Evolutionary conservation across 2,797 vertebrate species (phyloP), one percentile per base, ranked within the genome.

Genomic region (Coranthus polyacanthus): DNA sequence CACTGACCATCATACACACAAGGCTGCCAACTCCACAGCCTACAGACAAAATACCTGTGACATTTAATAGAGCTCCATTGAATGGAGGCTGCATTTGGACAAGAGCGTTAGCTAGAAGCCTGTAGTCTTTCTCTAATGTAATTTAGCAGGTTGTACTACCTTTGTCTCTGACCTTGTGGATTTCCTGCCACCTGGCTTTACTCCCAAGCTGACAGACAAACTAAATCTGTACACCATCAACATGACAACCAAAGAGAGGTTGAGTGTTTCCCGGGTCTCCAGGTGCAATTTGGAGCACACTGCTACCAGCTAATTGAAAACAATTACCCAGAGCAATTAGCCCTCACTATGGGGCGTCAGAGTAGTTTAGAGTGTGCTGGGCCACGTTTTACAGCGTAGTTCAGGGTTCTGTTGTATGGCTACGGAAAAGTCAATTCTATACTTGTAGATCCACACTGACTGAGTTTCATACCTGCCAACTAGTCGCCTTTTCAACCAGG

Each of bases 321-420:
- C 61, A 83, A 77, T 78, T 61, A 78, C 53, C 12, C 10, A 9
- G 42, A 51, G 34, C 68, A 57, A 77, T 64, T 75, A 52, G 22
- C 22, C 15, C 4, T 58, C 61, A 60, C 57, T 49, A 15, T 54
- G 29, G 62, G 52, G 38, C 6, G 15, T 12, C 26, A 44, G 61
- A 68, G 56, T 54, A 53, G 57, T 45, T 63, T 29, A 43, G 22
- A 8, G 15, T 49, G 37, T 17, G 41, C 71, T 11, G 20, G 37
- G 65, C 6, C 17, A 13, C 26, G 8, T 29, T 29, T 29, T 29
- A 29, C 26, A 29, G 26, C 8, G 6, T 7, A 29, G 26, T 5
- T 29, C 26, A 29, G 26, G 3, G 8, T 29, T 29, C 1, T 29
- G 26, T 29, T 29, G 26, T 7, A 29, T 5, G 8, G 3, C 26